phyloP scores from a whole-genome alignment of 2,888 invertebrate species.

The Panzeria rudis region DNA sequence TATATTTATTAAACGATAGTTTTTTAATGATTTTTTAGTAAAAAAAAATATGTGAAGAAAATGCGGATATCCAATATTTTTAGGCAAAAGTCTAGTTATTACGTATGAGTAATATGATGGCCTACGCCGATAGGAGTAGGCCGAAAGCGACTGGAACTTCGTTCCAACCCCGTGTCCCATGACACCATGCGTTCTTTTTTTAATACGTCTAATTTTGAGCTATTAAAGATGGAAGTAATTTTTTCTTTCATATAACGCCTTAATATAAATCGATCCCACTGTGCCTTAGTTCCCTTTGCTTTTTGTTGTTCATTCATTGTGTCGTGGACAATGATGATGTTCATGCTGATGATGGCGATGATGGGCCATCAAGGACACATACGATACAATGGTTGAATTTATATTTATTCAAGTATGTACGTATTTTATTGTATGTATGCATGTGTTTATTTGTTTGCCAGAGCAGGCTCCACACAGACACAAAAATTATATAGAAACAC shows the following conservation, averaged over 20 bases:
- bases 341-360: conserved; percentile 40
- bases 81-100: too few relatives aligned
- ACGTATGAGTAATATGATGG: too few relatives aligned
- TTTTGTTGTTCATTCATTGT: conserved; percentile 1
- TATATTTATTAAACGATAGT: too few relatives aligned
- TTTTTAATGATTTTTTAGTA: too few relatives aligned
- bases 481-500: conserved; percentile 12
- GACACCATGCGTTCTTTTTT: too few relatives aligned
- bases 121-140: too few relatives aligned
- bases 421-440: background rate
- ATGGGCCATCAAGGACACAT: conserved; percentile 67
- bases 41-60: too few relatives aligned
- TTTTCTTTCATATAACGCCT: background rate
- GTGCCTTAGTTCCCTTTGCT: conserved; percentile 6
- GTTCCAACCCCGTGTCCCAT: too few relatives aligned
- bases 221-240: background rate
- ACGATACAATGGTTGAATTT: conserved; percentile 49
- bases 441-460: conserved; percentile 25
- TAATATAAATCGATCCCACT: conserved; percentile 6
- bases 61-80: too few relatives aligned
- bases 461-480: background rate
- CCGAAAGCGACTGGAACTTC: too few relatives aligned
- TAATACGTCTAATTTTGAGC: background rate
- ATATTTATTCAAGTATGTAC: conserved; percentile 51
- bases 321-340: conserved; percentile 21